These are phyloP conservation scores for Anadara kagoshimensis DNA, from an alignment of 1,140 invertebrate species.

Conservation along the genomic window DNA sequence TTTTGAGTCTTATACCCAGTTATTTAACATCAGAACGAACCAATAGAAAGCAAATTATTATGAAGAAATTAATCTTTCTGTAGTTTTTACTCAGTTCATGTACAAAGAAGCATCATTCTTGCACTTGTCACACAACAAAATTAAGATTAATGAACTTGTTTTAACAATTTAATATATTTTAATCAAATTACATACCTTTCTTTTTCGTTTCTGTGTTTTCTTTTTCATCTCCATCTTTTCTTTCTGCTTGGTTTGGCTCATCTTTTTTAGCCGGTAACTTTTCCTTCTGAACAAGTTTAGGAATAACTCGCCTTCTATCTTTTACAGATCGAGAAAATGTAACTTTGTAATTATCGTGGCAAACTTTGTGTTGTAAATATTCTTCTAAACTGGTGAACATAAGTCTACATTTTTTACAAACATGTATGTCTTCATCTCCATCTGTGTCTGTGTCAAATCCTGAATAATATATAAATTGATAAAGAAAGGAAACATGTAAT, in stretches of 20 bases:
- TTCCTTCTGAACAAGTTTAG: slow-evolving; percentile 44
- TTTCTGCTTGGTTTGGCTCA: slow-evolving; percentile 6
- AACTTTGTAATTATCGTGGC: slow-evolving; percentile 62
- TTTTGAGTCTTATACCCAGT: no score
- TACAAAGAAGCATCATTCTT: background rate
- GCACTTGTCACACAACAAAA: background rate
- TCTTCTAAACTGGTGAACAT: slow-evolving; percentile 56
- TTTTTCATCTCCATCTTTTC: slow-evolving; percentile 17
- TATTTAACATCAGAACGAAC: no score
- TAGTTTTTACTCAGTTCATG: no score
- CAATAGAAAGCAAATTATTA: no score
- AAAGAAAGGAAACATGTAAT: background rate
- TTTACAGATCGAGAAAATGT: slow-evolving; percentile 47
- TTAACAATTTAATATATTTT: background rate
- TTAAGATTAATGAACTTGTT: background rate
- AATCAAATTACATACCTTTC: slow-evolving; percentile 21
- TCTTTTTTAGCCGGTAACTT: slow-evolving; percentile 18
- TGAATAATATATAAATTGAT: background rate
- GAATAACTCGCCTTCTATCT: slow-evolving; percentile 48
- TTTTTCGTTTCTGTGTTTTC: slow-evolving; percentile 30
- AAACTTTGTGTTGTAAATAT: slow-evolving; percentile 63
- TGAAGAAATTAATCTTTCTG: no score
- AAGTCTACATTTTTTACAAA: slow-evolving; percentile 61
- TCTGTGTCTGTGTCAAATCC: slow-evolving; percentile 50
- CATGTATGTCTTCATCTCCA: slow-evolving; percentile 59